Evolutionary conservation across 2,113 vertebrate species (phyloP).

Genomic region (Colistium nudipinnis): DNA sequence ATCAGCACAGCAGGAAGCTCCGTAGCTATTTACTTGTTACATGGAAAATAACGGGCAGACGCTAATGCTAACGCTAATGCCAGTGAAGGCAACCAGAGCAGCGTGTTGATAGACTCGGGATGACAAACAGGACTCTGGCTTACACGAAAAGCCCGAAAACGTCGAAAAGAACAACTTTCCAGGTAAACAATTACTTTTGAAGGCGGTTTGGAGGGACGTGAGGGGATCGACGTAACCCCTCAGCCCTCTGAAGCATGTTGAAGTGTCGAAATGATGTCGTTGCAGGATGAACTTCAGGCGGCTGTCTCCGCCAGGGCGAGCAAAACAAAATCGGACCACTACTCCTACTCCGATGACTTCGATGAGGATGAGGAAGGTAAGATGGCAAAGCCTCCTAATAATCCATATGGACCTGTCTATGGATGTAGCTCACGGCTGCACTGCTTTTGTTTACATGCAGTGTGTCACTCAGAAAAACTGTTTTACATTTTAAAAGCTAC

Average conservation of each 20-base stretch:
- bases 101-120: conserved; percentile 25
- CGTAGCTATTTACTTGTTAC: not conserved
- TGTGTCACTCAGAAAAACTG: too few species aligned
- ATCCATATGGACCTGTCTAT: not conserved
- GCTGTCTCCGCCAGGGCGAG: conserved; percentile 79
- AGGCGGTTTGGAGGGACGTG: too few species aligned
- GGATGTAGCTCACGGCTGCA: not conserved
- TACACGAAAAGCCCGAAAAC: conserved; percentile 86
- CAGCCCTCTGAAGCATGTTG: not conserved
- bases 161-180: conserved; percentile 87
- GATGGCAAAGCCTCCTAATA: not conserved
- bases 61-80: conserved; percentile 22
- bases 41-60: conserved; percentile 24
- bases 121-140: conserved; percentile 81
- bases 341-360: conserved; percentile 85
- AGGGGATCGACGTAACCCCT: not conserved
- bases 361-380: conserved; percentile 82
- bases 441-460: not conserved
- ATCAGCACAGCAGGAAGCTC: not conserved
- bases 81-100: not conserved
- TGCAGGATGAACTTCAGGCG: conserved; percentile 87
- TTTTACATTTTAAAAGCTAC: not conserved
- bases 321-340: conserved; percentile 65
- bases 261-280: conserved; percentile 23
- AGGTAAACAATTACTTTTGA: too few species aligned